A percentile compares a stretch with the other conserved stretches of the same genome.
phyloP scores from a whole-genome alignment of 2,797 vertebrate species.

The Periophthalmus magnuspinnatus region DNA sequence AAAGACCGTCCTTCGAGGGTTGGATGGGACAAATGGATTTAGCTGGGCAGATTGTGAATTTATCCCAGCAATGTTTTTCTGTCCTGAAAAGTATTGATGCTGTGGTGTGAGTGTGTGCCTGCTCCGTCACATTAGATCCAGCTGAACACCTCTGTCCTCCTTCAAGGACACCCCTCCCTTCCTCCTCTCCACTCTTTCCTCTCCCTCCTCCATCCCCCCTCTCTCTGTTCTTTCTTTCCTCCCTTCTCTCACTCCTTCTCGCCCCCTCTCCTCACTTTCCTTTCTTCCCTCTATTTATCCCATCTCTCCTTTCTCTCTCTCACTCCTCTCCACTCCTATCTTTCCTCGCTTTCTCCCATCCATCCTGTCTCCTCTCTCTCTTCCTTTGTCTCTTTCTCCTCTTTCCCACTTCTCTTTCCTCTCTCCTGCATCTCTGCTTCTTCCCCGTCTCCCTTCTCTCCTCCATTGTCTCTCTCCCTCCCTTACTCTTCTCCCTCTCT shows the following conservation, averaged over 20 bases:
- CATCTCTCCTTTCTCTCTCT: not conserved
- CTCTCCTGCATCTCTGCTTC: not conserved
- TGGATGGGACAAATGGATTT: slow-evolving; percentile 64
- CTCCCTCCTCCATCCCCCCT: not conserved
- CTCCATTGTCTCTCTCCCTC: no score
- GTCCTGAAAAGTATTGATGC: slow-evolving; percentile 57
- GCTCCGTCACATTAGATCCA: slow-evolving; percentile 76
- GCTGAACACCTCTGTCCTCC: slow-evolving; percentile 78
- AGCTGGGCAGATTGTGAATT: slow-evolving; percentile 56
- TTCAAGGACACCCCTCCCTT: slow-evolving; percentile 76
- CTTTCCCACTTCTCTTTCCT: not conserved
- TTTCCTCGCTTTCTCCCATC: not conserved
- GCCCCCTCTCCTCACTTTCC: no score
- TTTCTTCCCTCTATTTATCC: not conserved
- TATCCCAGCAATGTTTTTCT: slow-evolving; percentile 46
- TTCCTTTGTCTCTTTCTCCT: not conserved
- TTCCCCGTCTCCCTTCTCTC: not conserved
- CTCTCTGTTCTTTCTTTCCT: not conserved
- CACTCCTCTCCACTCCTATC: not conserved
- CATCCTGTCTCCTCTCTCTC: not conserved
- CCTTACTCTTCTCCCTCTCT: not conserved
- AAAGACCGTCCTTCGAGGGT: slow-evolving; percentile 52
- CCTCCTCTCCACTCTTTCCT: not conserved
- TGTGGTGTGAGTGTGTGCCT: slow-evolving; percentile 53
- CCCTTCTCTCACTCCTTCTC: not conserved